These are phyloP conservation scores for Cheirogaleus medius DNA, from an alignment of 2,113 vertebrate genomes.

Conservation along the genomic window DNA sequence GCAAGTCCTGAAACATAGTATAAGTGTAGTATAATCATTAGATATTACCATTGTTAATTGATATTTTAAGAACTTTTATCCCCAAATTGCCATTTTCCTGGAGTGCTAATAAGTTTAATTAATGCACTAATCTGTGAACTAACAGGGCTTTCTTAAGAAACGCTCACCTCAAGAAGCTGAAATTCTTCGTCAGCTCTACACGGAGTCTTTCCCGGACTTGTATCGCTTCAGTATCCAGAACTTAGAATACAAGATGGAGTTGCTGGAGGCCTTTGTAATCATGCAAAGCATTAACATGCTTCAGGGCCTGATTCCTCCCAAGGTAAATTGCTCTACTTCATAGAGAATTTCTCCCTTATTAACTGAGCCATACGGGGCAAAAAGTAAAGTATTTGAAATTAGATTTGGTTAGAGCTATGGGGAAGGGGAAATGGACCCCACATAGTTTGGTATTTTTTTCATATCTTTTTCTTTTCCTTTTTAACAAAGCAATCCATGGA, in stretches of 20 bases:
- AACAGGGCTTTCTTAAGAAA: conserved; percentile 93
- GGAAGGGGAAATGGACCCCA: accelerated
- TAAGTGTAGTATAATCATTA: background rate
- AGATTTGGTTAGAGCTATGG: background rate
- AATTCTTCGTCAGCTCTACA: conserved; percentile 89
- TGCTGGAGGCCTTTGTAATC: conserved; percentile 95
- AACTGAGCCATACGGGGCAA: background rate
- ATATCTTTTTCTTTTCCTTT: background rate
- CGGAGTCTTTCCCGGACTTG: conserved; percentile 89
- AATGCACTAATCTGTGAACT: background rate
- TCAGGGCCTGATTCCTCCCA: conserved; percentile 93
- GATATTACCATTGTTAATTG: background rate
- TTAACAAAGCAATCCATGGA: background rate
- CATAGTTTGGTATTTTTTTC: background rate
- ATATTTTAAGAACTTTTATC: background rate
- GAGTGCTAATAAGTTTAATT: background rate
- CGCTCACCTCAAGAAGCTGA: conserved; percentile 88
- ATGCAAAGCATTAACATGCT: conserved; percentile 94
- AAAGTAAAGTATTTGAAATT: background rate
- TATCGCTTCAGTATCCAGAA: conserved; percentile 90
- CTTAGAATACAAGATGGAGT: conserved; percentile 92
- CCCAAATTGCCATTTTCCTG: background rate
- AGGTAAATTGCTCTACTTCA: conserved; percentile 81
- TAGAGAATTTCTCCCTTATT: background rate
- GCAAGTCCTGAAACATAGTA: background rate